Evolutionary conservation across 2,797 vertebrate species (phyloP).

Genomic region (Myotis vivesi): DNA sequence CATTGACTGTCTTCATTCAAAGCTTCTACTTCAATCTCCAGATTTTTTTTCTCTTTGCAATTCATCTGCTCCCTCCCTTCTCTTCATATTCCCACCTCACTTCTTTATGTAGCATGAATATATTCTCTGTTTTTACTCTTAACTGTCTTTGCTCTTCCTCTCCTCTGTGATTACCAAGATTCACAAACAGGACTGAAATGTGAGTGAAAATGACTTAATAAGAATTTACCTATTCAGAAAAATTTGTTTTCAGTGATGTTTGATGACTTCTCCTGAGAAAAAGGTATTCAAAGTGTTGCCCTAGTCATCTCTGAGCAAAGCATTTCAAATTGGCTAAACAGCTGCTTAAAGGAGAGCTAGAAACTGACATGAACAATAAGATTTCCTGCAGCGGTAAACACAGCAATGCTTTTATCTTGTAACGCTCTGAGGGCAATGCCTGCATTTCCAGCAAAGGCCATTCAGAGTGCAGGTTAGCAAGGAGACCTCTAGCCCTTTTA

Average conservation of each 20-base stretch:
- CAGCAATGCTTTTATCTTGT: slow-evolving; percentile 45
- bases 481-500: slow-evolving; percentile 20
- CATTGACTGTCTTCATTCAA: background rate
- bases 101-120: background rate
- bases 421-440: slow-evolving; percentile 13
- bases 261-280: slow-evolving; percentile 54
- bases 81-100: background rate
- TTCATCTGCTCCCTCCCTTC: background rate
- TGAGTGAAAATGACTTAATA: slow-evolving; percentile 54
- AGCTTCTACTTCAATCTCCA: background rate
- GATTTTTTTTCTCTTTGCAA: background rate
- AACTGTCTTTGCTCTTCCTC: background rate
- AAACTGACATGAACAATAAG: slow-evolving; percentile 43
- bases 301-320: slow-evolving; percentile 48
- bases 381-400: slow-evolving; percentile 44
- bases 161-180: slow-evolving; percentile 17
- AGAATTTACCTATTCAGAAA: slow-evolving; percentile 45
- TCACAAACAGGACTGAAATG: background rate
- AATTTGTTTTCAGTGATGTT: slow-evolving; percentile 26
- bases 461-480: slow-evolving; percentile 51
- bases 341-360: background rate
- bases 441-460: slow-evolving; percentile 52
- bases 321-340: slow-evolving; percentile 58
- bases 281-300: slow-evolving; percentile 22
- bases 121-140: background rate